A percentile compares a stretch with the other conserved stretches of the same genome.
Conservation (phyloP, 2,113 vertebrate species). For the Catharus minimus region DNA sequence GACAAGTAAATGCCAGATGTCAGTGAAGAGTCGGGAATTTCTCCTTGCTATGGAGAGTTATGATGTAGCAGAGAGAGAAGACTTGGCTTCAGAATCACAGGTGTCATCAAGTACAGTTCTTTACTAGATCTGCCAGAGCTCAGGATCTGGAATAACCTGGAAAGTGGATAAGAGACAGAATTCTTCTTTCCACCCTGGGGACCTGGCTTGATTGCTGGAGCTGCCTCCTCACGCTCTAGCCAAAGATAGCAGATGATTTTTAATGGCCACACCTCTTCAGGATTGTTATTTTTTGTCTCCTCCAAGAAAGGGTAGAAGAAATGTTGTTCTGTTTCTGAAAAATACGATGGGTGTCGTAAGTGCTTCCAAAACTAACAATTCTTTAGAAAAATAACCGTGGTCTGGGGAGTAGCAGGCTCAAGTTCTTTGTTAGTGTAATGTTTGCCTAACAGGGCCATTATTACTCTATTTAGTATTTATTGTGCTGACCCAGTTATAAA, state of each 20-base stretch:
- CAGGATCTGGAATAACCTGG: background rate
- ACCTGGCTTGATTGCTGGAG: constrained; percentile 9
- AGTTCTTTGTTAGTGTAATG: background rate
- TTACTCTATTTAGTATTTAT: background rate
- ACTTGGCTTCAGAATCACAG: background rate
- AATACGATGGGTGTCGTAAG: background rate
- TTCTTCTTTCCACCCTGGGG: background rate
- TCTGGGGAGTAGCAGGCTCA: background rate
- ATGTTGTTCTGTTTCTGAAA: background rate
- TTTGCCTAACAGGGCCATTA: background rate
- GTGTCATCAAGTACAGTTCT: background rate
- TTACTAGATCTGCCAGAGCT: background rate
- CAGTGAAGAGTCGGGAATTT: background rate
- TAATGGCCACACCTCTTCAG: background rate
- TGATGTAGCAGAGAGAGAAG: background rate
- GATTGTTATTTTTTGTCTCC: constrained; percentile 8
- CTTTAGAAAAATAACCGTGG: background rate
- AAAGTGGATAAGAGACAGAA: background rate
- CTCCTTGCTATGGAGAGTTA: background rate
- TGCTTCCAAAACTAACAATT: constrained; percentile 31
- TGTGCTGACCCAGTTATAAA: background rate
- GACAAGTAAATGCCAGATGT: background rate
- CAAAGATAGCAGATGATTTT: constrained; percentile 31
- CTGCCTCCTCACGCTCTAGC: background rate
- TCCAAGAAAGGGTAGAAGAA: background rate